These are phyloP conservation scores for Odontomyia ornata DNA, from an alignment of 2,888 invertebrate genomes.

Conservation along the genomic window DNA sequence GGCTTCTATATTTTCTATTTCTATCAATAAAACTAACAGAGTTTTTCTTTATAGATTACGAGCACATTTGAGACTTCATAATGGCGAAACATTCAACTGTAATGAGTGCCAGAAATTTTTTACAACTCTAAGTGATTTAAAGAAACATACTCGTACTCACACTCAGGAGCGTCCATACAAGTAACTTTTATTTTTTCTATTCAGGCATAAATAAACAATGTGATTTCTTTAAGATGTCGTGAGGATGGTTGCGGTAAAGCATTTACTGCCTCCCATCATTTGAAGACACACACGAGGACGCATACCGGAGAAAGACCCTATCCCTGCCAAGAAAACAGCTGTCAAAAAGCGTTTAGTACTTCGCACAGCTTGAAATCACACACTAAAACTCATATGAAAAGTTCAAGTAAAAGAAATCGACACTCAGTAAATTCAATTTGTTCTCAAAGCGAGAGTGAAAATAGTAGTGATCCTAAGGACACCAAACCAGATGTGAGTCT, in stretches of 20 bases:
- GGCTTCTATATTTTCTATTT: too few species aligned
- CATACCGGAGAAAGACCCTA: constrained; percentile 81
- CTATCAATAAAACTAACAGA: too few species aligned
- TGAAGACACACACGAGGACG: constrained; percentile 86
- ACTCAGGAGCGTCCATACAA: constrained; percentile 90
- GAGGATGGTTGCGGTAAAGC: constrained; percentile 89
- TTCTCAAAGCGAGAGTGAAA: constrained; percentile 34
- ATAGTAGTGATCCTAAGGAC: constrained; percentile 18
- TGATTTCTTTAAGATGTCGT: constrained; percentile 71
- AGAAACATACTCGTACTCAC: constrained; percentile 92
- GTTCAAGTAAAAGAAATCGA: constrained; percentile 49
- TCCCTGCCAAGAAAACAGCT: constrained; percentile 74
- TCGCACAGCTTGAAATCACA: constrained; percentile 86
- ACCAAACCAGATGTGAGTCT: background rate
- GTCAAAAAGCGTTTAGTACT: constrained; percentile 82
- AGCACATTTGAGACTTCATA: constrained; percentile 92
- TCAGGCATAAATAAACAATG: background rate
- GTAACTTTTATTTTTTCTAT: constrained; percentile 63
- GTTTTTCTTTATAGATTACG: constrained; percentile 68
- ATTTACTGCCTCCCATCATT: constrained; percentile 92
- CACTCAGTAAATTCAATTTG: background rate
- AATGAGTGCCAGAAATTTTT: constrained; percentile 89
- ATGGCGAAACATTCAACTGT: constrained; percentile 94
- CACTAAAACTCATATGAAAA: constrained; percentile 75
- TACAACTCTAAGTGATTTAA: constrained; percentile 92